phyloP scores from a whole-genome alignment of 2,113 vertebrate species.

The Onychorhynchus coronatus region DNA sequence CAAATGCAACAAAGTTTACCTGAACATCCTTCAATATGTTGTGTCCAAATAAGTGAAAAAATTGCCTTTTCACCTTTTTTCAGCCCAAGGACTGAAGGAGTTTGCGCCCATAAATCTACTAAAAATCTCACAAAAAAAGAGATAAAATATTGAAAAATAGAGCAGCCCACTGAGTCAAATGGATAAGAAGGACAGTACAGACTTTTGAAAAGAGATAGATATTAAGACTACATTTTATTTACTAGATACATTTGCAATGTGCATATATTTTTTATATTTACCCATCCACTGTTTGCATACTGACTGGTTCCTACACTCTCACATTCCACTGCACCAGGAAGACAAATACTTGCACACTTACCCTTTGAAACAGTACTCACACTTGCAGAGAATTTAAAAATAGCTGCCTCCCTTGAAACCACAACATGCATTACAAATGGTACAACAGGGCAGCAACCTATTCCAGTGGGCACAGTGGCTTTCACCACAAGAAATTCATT shows the following conservation, averaged over 20 bases:
- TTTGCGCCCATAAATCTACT: not conserved
- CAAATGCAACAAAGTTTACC: not conserved
- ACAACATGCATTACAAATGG: not conserved
- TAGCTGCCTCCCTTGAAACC: not conserved
- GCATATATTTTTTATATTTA: not conserved
- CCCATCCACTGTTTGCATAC: not conserved
- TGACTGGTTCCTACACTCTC: not conserved
- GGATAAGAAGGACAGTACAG: not conserved
- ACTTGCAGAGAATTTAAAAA: not conserved
- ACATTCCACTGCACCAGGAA: not conserved
- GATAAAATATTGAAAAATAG: not conserved
- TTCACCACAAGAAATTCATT: not conserved
- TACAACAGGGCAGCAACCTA: fast-evolving
- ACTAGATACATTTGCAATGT: not conserved
- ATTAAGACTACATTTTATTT: not conserved
- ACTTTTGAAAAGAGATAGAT: not conserved
- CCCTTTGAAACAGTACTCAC: not conserved
- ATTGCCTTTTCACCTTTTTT: not conserved
- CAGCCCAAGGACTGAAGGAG: not conserved
- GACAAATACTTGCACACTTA: not conserved
- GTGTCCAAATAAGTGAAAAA: not conserved
- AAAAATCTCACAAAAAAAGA: not conserved
- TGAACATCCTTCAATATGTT: not conserved
- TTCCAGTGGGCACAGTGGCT: not conserved
- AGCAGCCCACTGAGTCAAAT: not conserved